These are phyloP conservation scores for Eurytoma adleriae DNA, from an alignment of 2,888 invertebrate species.

Conservation along the genomic window DNA sequence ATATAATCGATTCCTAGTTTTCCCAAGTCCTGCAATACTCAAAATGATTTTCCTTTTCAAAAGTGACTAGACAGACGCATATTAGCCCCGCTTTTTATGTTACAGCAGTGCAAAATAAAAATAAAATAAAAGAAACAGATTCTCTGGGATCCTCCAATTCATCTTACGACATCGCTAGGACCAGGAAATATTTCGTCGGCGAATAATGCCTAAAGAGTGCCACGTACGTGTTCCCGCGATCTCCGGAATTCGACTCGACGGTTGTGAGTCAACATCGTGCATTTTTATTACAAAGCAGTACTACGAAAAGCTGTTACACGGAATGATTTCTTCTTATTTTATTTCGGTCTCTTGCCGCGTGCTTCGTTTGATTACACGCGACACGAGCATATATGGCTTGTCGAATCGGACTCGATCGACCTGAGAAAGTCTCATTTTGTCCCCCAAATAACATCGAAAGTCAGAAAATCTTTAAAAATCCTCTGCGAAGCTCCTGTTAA, in stretches of 20 bases:
- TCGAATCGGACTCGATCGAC: conserved; percentile 23
- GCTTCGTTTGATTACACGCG: conserved; percentile 37
- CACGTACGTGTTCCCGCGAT: neutral
- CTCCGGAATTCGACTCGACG: conserved; percentile 22
- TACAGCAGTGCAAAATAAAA: conserved; percentile 37
- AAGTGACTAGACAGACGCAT: conserved; percentile 51
- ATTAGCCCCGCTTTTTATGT: conserved; percentile 45
- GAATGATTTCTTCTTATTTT: conserved; percentile 12
- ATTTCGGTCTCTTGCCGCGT: conserved; percentile 14
- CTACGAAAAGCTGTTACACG: conserved; percentile 20
- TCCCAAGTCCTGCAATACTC: conserved; percentile 9
- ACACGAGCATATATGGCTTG: conserved; percentile 28
- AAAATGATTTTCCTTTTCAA: conserved; percentile 37
- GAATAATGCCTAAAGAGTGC: conserved; percentile 12
- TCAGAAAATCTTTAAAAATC: neutral
- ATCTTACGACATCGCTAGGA: conserved; percentile 9
- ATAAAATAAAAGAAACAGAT: conserved; percentile 30
- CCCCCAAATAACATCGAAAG: conserved; percentile 6
- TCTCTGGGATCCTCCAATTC: neutral
- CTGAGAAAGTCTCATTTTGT: neutral
- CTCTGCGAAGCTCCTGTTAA: no score
- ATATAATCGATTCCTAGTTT: no score
- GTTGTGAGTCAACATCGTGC: conserved; percentile 2
- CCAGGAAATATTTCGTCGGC: conserved; percentile 17
- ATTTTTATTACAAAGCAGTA: conserved; percentile 46